Evolutionary conservation across 2,797 vertebrate species (phyloP).

Genomic region (Chloroceryle inda): DNA sequence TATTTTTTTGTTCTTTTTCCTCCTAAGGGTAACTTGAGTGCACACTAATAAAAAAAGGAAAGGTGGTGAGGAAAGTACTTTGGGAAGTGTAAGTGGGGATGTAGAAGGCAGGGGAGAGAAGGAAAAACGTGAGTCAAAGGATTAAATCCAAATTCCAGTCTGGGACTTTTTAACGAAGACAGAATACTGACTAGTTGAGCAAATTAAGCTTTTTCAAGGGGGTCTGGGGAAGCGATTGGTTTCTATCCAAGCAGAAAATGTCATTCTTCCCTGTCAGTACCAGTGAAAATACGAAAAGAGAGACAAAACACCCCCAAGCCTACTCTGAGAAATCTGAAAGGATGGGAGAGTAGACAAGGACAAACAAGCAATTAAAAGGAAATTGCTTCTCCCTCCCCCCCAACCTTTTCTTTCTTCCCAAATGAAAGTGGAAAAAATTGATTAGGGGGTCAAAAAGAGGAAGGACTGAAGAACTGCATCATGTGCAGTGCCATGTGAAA

Average conservation of each 20-base stretch:
- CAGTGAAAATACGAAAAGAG: constrained; percentile 47
- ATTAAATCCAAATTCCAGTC: constrained; percentile 75
- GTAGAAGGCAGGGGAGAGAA: constrained; percentile 41
- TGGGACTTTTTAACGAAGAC: constrained; percentile 72
- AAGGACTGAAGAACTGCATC: constrained; percentile 3
- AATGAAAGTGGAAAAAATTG: constrained; percentile 48
- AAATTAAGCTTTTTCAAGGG: constrained; percentile 79
- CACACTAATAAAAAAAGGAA: constrained; percentile 56
- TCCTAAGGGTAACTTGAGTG: constrained; percentile 75
- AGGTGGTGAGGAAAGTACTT: constrained; percentile 5
- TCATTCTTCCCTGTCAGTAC: constrained; percentile 68
- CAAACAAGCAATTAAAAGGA: constrained; percentile 50
- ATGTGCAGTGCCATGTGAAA: neutral
- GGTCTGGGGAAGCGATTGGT: constrained; percentile 71
- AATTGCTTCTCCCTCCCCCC: neutral
- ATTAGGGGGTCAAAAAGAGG: constrained; percentile 52
- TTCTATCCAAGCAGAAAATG: constrained; percentile 82
- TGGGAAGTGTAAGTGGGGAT: neutral
- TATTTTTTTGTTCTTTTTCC: neutral
- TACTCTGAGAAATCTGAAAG: constrained; percentile 24
- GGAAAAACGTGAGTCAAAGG: constrained; percentile 76
- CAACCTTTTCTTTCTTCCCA: constrained; percentile 28
- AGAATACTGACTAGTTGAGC: constrained; percentile 81
- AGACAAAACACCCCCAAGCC: constrained; percentile 58
- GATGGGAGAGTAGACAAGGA: constrained; percentile 42